Evolutionary conservation across 2,797 vertebrate genomes (phyloP).

Genomic region (Brotula barbata): DNA sequence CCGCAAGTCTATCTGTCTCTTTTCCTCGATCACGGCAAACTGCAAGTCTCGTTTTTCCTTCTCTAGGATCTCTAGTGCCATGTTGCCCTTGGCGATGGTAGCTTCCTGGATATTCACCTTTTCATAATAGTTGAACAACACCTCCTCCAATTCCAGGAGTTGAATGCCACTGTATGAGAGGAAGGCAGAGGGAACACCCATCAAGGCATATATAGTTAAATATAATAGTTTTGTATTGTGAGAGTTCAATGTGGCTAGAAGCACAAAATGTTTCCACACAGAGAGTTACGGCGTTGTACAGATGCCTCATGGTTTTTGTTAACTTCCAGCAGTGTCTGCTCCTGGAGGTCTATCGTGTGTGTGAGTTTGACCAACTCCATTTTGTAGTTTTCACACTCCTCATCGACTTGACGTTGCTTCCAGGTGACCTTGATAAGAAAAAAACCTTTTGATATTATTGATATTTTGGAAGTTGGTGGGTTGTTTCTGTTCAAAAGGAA

Average conservation of each 20-base stretch:
- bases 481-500: neutral
- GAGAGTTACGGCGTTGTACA: slow-evolving; percentile 76
- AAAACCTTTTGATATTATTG: neutral
- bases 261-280: no score
- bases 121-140: slow-evolving; percentile 83
- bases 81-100: slow-evolving; percentile 75
- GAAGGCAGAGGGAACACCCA: neutral
- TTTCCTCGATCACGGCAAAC: slow-evolving; percentile 79
- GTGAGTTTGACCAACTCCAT: slow-evolving; percentile 77
- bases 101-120: slow-evolving; percentile 84
- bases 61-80: slow-evolving; percentile 79
- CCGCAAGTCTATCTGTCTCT: slow-evolving; percentile 76
- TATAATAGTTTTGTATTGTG: neutral
- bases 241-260: neutral
- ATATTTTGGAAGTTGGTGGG: neutral
- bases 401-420: slow-evolving; percentile 74
- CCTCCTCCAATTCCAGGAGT: slow-evolving; percentile 88
- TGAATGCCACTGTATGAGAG: slow-evolving; percentile 79
- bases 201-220: slow-evolving; percentile 6
- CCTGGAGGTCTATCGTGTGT: slow-evolving; percentile 68
- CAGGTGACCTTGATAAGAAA: slow-evolving; percentile 50
- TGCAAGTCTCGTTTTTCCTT: slow-evolving; percentile 83
- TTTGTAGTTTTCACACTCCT: slow-evolving; percentile 79
- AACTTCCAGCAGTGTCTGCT: slow-evolving; percentile 79
- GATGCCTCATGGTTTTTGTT: slow-evolving; percentile 74